Evolutionary conservation across 2,797 vertebrate species (phyloP).

Genomic region (Pachyuromys duprasi): DNA sequence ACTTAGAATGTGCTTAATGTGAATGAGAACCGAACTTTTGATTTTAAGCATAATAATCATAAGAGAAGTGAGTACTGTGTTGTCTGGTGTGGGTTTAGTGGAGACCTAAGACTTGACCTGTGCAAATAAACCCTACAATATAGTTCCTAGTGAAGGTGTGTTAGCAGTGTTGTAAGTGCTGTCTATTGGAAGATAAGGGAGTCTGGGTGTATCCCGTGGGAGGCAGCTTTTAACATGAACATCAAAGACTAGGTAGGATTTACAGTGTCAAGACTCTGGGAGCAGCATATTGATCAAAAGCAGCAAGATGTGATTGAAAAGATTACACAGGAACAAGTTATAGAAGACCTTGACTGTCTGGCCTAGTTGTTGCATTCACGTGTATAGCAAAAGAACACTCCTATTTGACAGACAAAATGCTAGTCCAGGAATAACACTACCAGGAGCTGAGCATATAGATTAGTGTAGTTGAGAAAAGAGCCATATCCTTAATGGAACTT

Average conservation of each 20-base stretch:
- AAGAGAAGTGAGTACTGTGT: not conserved
- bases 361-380: not conserved
- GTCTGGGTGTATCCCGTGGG: not conserved
- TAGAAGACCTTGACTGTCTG: not conserved
- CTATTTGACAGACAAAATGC: not conserved
- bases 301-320: slow-evolving; percentile 38
- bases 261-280: not conserved
- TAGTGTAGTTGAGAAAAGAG: not conserved
- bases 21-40: slow-evolving; percentile 41
- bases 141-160: not conserved
- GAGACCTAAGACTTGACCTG: not conserved
- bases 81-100: not conserved
- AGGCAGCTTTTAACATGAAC: not conserved
- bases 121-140: not conserved
- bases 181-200: not conserved
- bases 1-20: slow-evolving; percentile 37
- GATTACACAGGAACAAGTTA: not conserved
- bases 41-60: not conserved
- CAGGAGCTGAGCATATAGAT: not conserved
- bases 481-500: not conserved
- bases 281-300: slow-evolving; percentile 6
- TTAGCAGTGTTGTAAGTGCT: not conserved
- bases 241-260: not conserved
- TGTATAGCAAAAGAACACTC: not conserved
- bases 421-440: not conserved